Evolutionary conservation across 2,797 vertebrate genomes (phyloP).

Genomic region (Xenentodon cancila): DNA sequence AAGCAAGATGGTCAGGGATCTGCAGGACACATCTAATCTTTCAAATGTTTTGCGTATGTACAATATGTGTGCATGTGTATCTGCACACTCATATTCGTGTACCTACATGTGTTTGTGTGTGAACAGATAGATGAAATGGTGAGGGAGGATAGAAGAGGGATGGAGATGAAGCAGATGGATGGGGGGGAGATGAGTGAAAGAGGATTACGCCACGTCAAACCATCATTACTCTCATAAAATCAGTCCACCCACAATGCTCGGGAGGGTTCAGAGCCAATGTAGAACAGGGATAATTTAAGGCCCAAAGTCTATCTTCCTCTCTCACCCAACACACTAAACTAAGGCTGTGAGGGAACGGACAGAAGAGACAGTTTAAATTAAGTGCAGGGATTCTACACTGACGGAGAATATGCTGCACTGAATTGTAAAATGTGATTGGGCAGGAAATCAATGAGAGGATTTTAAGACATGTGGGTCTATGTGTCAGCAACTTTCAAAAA

Average conservation of each 20-base stretch:
- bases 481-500: conserved; percentile 29
- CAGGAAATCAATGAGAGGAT: conserved; percentile 52
- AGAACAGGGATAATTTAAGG: conserved; percentile 74
- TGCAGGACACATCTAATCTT: conserved; percentile 51
- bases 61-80: conserved; percentile 3
- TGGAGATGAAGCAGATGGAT: conserved; percentile 83
- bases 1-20: conserved; percentile 3
- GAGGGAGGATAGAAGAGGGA: conserved; percentile 58
- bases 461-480: conserved; percentile 39
- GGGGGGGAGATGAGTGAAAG: conserved; percentile 80
- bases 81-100: conserved; percentile 5
- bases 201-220: conserved; percentile 84
- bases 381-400: conserved; percentile 63
- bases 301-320: conserved; percentile 53
- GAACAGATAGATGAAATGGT: conserved; percentile 33
- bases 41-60: conserved; percentile 41
- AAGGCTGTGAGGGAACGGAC: conserved; percentile 49
- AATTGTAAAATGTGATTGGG: conserved; percentile 56
- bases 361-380: conserved; percentile 70
- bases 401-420: conserved; percentile 52
- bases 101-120: conserved; percentile 21
- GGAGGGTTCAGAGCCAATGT: conserved; percentile 61
- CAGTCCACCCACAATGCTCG: conserved; percentile 73
- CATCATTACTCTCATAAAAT: conserved; percentile 80
- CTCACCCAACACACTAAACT: conserved; percentile 59